Evolutionary conservation across 2,888 invertebrate species (phyloP).

Genomic region (Caenorhabditis sp.): DNA sequence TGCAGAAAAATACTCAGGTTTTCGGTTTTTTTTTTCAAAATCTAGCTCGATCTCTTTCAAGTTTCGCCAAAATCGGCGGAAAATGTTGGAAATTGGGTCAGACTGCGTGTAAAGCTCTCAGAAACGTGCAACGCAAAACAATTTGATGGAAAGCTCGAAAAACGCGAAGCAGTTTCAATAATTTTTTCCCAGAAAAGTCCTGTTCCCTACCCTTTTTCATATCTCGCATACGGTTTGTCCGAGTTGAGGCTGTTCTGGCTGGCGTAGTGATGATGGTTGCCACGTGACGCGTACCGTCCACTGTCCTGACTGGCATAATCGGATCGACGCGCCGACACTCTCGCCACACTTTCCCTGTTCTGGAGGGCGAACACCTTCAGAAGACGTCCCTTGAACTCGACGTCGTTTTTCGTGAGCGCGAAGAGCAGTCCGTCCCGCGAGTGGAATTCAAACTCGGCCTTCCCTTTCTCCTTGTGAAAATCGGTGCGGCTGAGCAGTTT

Average conservation of each 20-base stretch:
- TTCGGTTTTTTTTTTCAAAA: no score
- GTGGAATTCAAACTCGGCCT: slow-evolving; percentile 44
- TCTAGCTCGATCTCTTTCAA: no score
- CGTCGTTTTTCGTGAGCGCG: slow-evolving; percentile 17
- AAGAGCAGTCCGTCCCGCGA: slow-evolving; percentile 4
- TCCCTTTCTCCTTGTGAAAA: slow-evolving; percentile 19
- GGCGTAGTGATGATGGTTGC: slow-evolving; percentile 33
- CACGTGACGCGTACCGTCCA: no score
- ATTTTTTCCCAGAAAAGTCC: no score
- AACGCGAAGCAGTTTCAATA: no score
- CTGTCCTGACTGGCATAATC: slow-evolving; percentile 32
- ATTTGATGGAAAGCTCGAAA: no score
- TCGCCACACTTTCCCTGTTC: slow-evolving; percentile 20
- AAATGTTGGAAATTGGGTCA: no score
- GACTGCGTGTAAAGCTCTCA: no score
- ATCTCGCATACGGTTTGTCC: slow-evolving; percentile 9
- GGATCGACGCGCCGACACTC: slow-evolving; percentile 14
- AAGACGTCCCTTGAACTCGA: slow-evolving; percentile 30
- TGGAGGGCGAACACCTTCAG: slow-evolving; percentile 40
- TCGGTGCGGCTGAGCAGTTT: slow-evolving; percentile 11
- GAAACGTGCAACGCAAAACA: no score
- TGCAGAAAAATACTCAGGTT: no score
- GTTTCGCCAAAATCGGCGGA: no score
- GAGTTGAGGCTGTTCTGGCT: slow-evolving; percentile 53
- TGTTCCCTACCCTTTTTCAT: no score